A percentile compares a stretch with the other conserved stretches of the same genome.
These are phyloP conservation scores for Sebastes kiyomatsui DNA, from an alignment of 2,797 vertebrate species.

Conservation along the genomic window DNA sequence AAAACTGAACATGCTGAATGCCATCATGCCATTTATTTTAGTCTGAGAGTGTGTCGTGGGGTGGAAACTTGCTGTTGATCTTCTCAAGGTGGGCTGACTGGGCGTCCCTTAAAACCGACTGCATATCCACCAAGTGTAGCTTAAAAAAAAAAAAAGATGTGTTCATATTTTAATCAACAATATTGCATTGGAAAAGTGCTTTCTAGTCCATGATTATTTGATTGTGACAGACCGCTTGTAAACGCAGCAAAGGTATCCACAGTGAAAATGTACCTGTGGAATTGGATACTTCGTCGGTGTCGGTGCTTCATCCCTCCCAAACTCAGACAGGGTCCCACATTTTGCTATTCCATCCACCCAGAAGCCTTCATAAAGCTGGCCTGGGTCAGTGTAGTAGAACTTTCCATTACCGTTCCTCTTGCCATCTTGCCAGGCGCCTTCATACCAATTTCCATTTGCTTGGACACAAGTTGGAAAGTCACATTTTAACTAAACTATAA, in stretches of 20 bases:
- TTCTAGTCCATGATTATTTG: neutral
- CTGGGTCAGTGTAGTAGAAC: constrained; percentile 85
- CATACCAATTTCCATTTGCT: constrained; percentile 90
- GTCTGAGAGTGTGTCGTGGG: neutral
- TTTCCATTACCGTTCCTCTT: constrained; percentile 88
- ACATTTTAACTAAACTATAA: neutral
- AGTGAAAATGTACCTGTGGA: constrained; percentile 84
- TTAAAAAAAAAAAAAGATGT: constrained; percentile 56
- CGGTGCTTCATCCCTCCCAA: constrained; percentile 78
- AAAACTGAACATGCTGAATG: neutral
- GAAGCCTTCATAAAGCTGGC: constrained; percentile 88
- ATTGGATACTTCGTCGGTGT: constrained; percentile 84
- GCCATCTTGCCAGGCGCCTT: constrained; percentile 89
- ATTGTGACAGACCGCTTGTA: neutral
- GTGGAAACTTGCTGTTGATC: constrained; percentile 13
- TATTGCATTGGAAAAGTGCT: neutral
- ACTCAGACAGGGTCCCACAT: constrained; percentile 88
- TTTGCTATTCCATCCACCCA: constrained; percentile 89
- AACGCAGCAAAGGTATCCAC: neutral
- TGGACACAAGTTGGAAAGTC: constrained; percentile 28
- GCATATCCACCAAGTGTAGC: constrained; percentile 84
- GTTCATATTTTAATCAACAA: neutral
- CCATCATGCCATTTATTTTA: neutral
- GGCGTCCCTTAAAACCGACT: constrained; percentile 85
- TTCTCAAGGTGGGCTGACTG: constrained; percentile 53